Conservation (phyloP, 2,797 vertebrate species). For the Ispidina picta region DNA sequence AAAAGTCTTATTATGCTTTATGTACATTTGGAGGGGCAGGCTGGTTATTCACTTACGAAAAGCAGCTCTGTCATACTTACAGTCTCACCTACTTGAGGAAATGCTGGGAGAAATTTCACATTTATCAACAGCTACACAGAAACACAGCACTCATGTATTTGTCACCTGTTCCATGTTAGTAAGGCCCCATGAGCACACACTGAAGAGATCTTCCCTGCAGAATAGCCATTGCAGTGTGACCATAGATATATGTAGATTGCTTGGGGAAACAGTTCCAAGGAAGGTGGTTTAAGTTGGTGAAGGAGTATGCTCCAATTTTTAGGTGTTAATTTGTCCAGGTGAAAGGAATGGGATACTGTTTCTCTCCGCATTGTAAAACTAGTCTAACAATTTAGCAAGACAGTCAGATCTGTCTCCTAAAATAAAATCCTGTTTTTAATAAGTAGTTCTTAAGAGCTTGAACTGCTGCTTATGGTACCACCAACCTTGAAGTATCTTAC, state of each 20-base stretch:
- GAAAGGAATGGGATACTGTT: background rate
- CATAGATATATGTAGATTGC: rapidly evolving
- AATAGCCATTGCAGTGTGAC: background rate
- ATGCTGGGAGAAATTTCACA: background rate
- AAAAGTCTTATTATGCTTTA: constrained; percentile 11
- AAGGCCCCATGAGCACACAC: background rate
- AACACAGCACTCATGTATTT: background rate
- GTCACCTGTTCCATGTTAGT: background rate
- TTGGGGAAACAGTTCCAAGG: background rate
- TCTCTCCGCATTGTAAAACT: background rate
- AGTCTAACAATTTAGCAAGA: background rate
- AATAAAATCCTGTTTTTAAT: background rate
- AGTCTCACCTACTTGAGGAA: background rate
- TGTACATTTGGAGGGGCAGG: background rate
- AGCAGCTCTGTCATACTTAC: background rate
- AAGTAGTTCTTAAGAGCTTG: background rate
- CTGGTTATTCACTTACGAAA: constrained; percentile 5
- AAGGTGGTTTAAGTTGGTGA: background rate
- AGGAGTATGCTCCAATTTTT: background rate
- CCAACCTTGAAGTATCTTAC: background rate
- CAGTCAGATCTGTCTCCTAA: background rate
- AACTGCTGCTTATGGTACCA: background rate
- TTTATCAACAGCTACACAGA: background rate
- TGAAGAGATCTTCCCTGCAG: background rate
- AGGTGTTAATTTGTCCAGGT: background rate